These are phyloP conservation scores for Xiphias gladius DNA, from an alignment of 2,113 vertebrate species.

Conservation along the genomic window DNA sequence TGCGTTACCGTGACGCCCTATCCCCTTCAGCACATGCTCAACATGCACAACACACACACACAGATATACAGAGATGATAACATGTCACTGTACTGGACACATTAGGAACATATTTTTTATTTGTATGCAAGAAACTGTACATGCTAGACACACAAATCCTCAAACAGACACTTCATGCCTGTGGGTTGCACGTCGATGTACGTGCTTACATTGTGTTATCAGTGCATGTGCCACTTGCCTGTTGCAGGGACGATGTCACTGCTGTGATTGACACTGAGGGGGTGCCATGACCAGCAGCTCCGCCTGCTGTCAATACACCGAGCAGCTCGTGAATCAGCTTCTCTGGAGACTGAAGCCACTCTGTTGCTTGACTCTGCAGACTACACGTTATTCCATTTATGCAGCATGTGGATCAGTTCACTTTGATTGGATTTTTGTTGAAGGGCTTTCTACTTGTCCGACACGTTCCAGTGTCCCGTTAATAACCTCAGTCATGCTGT, in stretches of 20 bases:
- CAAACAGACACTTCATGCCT: neutral
- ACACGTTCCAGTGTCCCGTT: conserved; percentile 8
- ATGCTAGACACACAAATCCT: conserved; percentile 3
- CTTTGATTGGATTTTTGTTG: conserved; percentile 26
- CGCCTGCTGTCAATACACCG: conserved; percentile 46
- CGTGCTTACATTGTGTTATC: neutral
- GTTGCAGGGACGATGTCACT: conserved; percentile 44
- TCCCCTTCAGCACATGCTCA: conserved; percentile 75
- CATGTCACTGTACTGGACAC: neutral
- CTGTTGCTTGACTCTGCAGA: conserved; percentile 41
- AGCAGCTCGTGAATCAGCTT: conserved; percentile 63
- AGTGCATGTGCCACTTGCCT: conserved; percentile 10
- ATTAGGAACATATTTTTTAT: neutral
- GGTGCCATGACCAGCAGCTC: conserved; percentile 40
- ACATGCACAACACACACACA: conserved; percentile 55
- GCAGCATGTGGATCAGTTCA: conserved; percentile 1
- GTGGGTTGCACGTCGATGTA: neutral
- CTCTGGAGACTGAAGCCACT: conserved; percentile 48
- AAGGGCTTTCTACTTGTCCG: conserved; percentile 34
- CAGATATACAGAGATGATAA: conserved; percentile 34
- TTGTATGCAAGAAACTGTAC: neutral
- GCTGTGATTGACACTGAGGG: conserved; percentile 58
- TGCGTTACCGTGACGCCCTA: conserved; percentile 78
- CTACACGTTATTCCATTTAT: conserved; percentile 36
- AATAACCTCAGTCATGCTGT: conserved; percentile 16